Evolutionary conservation across 2,888 invertebrate genomes (phyloP).

Genomic region (Rhamnusium bicolor): DNA sequence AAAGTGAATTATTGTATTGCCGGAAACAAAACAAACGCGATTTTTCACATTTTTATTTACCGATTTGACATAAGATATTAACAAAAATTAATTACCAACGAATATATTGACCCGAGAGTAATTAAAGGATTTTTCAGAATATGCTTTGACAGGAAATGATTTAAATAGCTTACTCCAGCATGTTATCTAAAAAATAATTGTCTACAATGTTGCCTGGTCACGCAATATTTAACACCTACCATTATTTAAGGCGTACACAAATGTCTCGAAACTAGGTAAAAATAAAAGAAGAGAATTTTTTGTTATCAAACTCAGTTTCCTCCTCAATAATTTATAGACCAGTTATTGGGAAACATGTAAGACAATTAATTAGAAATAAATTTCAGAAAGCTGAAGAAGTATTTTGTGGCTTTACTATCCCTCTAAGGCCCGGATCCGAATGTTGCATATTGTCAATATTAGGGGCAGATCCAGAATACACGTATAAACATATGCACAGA

Average conservation of each 20-base stretch:
- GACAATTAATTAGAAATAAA: too few relatives aligned
- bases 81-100: constrained; percentile 46
- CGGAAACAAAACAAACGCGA: constrained; percentile 44
- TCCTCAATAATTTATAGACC: too few relatives aligned
- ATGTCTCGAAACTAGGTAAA: background rate
- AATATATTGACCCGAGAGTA: background rate
- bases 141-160: constrained; percentile 2
- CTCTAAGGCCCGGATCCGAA: too few relatives aligned
- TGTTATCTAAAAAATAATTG: background rate
- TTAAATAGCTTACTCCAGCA: background rate
- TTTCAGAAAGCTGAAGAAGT: too few relatives aligned
- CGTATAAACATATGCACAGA: too few relatives aligned
- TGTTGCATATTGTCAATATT: too few relatives aligned
- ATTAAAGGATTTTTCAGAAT: constrained; percentile 21
- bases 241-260: background rate
- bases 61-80: constrained; percentile 49
- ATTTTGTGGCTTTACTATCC: too few relatives aligned
- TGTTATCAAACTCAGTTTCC: too few relatives aligned
- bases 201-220: background rate
- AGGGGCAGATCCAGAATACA: too few relatives aligned
- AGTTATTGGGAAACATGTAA: too few relatives aligned
- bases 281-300: too few relatives aligned
- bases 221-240: background rate
- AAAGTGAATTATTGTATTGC: constrained; percentile 48
- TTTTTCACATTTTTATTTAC: constrained; percentile 48